Percentiles rank a stretch among this genome's conserved stretches.
These are phyloP conservation scores for Bucorvus abyssinicus DNA, from an alignment of 2,797 vertebrate species.

Conservation along the genomic window DNA sequence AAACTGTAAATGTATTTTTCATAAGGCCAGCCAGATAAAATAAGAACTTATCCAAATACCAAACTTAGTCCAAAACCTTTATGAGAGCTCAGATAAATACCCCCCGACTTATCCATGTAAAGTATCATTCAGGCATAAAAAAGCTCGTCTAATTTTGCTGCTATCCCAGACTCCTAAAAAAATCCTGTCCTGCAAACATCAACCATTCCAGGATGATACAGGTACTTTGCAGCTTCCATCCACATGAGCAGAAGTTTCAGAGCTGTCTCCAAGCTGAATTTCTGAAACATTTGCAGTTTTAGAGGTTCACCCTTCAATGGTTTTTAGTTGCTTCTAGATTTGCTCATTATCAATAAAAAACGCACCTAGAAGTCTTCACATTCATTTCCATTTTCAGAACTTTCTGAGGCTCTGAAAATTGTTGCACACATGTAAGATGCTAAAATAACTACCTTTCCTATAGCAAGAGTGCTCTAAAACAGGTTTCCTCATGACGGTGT, in stretches of 20 bases:
- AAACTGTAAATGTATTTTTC: slow-evolving; percentile 16
- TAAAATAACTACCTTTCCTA: not conserved
- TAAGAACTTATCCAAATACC: slow-evolving; percentile 16
- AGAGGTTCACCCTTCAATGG: not conserved
- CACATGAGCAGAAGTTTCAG: not conserved
- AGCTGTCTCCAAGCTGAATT: not conserved
- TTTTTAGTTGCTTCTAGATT: not conserved
- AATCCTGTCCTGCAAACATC: not conserved
- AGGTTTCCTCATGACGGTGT: not conserved
- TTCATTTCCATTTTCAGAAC: not conserved
- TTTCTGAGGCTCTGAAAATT: not conserved
- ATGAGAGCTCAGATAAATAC: not conserved
- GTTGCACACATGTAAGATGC: not conserved
- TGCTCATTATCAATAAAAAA: not conserved
- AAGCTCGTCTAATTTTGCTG: not conserved
- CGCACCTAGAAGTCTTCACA: not conserved
- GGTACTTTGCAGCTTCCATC: not conserved
- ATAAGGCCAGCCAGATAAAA: slow-evolving; percentile 27
- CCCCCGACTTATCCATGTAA: not conserved
- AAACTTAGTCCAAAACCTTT: slow-evolving; percentile 13
- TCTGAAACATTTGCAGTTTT: not conserved
- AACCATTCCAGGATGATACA: not conserved
- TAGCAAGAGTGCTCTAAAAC: not conserved
- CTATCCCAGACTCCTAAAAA: not conserved
- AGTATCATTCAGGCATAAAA: not conserved